These are phyloP conservation scores for Heliconius himera DNA, from an alignment of 1,140 invertebrate species.

Conservation along the genomic window DNA sequence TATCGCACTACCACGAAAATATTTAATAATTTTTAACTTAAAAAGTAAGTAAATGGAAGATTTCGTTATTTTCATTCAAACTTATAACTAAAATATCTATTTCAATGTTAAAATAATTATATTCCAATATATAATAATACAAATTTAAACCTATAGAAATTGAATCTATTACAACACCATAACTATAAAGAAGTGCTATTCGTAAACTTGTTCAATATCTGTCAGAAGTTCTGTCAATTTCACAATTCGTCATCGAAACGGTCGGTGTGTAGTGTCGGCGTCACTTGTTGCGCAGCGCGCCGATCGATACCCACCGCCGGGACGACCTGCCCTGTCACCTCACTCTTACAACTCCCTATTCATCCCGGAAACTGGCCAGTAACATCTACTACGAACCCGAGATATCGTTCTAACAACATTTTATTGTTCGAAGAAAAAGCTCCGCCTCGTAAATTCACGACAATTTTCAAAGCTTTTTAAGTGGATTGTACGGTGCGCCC, in stretches of 20 bases:
- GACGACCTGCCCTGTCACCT: constrained; percentile 49
- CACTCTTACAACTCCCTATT: constrained; percentile 42
- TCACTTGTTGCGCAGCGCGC: constrained; percentile 71
- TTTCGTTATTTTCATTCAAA: too few species aligned
- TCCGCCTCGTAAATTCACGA: not conserved
- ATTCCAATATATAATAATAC: not conserved
- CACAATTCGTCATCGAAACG: constrained; percentile 23
- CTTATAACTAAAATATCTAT: too few species aligned
- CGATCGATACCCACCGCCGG: constrained; percentile 58
- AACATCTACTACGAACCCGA: not conserved
- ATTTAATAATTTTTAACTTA: too few species aligned
- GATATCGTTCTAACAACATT: not conserved
- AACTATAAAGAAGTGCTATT: not conserved
- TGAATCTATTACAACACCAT: not conserved
- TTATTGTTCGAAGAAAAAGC: constrained; percentile 5
- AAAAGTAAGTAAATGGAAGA: too few species aligned
- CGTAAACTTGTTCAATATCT: not conserved
- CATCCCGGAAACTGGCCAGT: constrained; percentile 18
- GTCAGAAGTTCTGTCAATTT: constrained; percentile 7
- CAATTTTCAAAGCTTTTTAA: constrained; percentile 5
- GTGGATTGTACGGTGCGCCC: not conserved
- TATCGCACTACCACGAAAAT: too few species aligned
- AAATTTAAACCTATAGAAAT: not conserved
- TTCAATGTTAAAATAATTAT: too few species aligned
- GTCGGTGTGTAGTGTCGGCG: constrained; percentile 39